These are phyloP conservation scores for Circaetus cinerascens DNA, from an alignment of 2,113 vertebrate genomes.

Conservation along the genomic window DNA sequence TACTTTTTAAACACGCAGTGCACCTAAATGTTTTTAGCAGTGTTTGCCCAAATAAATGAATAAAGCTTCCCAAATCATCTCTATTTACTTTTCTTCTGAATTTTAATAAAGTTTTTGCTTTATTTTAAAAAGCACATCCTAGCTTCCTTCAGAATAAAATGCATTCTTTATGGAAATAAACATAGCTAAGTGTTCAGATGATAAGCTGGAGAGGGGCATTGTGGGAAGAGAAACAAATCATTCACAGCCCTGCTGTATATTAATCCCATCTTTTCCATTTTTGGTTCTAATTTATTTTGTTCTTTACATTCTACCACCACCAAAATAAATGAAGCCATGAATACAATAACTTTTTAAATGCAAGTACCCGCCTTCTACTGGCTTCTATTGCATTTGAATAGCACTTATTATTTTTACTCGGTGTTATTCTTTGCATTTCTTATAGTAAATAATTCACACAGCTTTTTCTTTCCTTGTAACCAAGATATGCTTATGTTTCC, in stretches of 20 bases:
- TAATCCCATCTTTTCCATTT: constrained; percentile 60
- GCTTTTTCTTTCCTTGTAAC: not conserved
- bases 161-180: constrained; percentile 63
- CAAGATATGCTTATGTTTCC: not conserved
- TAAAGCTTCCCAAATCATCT: constrained; percentile 72
- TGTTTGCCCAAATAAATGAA: constrained; percentile 76
- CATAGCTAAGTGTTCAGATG: constrained; percentile 71
- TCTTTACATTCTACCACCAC: constrained; percentile 17
- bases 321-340: constrained; percentile 38
- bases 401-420: not conserved
- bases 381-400: constrained; percentile 43
- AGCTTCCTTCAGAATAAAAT: constrained; percentile 1
- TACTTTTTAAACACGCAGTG: constrained; percentile 79
- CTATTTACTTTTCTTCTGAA: constrained; percentile 67
- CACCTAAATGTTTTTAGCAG: constrained; percentile 74
- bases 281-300: constrained; percentile 65
- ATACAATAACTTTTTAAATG: constrained; percentile 43
- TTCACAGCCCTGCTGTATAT: constrained; percentile 48
- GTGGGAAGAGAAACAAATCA: constrained; percentile 66
- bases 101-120: constrained; percentile 73
- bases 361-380: not conserved
- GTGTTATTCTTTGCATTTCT: not conserved
- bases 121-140: constrained; percentile 48
- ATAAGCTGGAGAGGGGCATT: constrained; percentile 62
- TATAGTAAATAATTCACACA: not conserved